Evolutionary conservation across 2,113 vertebrate species (phyloP).

Genomic region (Lepus americanus): DNA sequence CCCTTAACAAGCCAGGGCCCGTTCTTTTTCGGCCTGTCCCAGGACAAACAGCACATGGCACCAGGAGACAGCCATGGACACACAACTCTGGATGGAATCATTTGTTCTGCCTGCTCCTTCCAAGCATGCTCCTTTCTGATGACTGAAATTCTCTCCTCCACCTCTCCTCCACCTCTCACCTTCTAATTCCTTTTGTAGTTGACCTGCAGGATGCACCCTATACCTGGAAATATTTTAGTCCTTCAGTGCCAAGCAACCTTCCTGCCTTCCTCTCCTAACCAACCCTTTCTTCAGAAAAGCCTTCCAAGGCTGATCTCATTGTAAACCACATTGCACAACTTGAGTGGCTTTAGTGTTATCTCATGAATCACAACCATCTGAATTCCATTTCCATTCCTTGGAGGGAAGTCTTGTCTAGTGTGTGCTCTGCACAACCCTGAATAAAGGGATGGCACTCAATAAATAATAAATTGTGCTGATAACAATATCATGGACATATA

Average conservation of each 20-base stretch:
- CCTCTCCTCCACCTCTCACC: background rate
- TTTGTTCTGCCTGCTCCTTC: background rate
- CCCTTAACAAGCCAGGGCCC: constrained; percentile 65
- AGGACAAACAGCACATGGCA: constrained; percentile 63
- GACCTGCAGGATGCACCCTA: background rate
- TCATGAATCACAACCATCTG: constrained; percentile 70
- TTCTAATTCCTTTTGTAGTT: background rate
- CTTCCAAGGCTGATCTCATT: constrained; percentile 74
- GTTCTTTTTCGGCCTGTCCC: constrained; percentile 54
- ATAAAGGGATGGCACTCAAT: constrained; percentile 64
- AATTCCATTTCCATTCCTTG: constrained; percentile 77
- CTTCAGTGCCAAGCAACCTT: background rate
- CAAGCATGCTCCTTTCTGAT: background rate
- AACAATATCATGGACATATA: constrained; percentile 15
- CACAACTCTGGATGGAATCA: background rate
- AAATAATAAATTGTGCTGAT: constrained; percentile 74
- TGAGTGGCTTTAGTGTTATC: constrained; percentile 61
- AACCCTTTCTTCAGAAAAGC: background rate
- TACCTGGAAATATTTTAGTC: constrained; percentile 38
- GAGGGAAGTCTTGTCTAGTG: constrained; percentile 56
- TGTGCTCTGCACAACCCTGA: constrained; percentile 34
- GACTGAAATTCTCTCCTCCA: background rate
- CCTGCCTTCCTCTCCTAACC: background rate
- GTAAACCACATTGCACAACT: constrained; percentile 23
- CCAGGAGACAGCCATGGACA: fast-evolving